Conservation (phyloP, 2,888 invertebrate species). For the Amblyjoppa fuscipennis region DNA sequence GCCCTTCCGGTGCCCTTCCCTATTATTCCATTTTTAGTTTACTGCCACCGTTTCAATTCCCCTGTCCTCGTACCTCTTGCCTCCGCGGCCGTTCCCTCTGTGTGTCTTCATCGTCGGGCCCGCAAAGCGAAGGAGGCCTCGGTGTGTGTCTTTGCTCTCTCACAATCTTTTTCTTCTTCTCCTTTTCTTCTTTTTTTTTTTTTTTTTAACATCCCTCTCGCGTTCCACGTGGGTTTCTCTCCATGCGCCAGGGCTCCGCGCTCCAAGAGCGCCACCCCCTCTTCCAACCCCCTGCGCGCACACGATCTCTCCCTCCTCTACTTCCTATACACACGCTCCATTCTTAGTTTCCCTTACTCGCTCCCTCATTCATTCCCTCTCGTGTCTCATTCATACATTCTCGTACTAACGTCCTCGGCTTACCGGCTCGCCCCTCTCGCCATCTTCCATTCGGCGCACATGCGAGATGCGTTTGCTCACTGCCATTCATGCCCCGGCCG, state of each 20-base stretch:
- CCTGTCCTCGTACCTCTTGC: constrained; percentile 40
- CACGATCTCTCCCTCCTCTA: constrained; percentile 47
- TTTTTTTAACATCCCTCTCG: neutral
- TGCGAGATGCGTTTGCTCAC: constrained; percentile 5
- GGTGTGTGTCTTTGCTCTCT: neutral
- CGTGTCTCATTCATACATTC: constrained; percentile 72
- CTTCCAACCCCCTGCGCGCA: constrained; percentile 60
- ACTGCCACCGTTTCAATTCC: constrained; percentile 77
- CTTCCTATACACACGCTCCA: constrained; percentile 57
- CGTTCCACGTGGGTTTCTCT: constrained; percentile 8
- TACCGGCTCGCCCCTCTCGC: constrained; percentile 53
- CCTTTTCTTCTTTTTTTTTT: constrained; percentile 18
- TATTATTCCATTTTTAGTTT: constrained; percentile 83
- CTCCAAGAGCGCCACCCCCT: constrained; percentile 35
- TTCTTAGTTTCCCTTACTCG: constrained; percentile 32
- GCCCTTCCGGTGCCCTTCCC: constrained; percentile 82
- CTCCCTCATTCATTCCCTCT: constrained; percentile 69
- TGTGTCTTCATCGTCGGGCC: neutral
- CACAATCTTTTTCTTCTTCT: neutral
- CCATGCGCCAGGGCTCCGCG: neutral
- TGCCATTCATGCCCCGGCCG: constrained; percentile 65
- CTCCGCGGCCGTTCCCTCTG: constrained; percentile 26
- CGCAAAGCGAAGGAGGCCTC: neutral
- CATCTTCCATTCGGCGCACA: neutral
- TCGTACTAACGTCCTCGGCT: constrained; percentile 59